Base-by-base conservation (phyloP, 2,888 invertebrate species). In the Cerastis leucographa region DNA sequence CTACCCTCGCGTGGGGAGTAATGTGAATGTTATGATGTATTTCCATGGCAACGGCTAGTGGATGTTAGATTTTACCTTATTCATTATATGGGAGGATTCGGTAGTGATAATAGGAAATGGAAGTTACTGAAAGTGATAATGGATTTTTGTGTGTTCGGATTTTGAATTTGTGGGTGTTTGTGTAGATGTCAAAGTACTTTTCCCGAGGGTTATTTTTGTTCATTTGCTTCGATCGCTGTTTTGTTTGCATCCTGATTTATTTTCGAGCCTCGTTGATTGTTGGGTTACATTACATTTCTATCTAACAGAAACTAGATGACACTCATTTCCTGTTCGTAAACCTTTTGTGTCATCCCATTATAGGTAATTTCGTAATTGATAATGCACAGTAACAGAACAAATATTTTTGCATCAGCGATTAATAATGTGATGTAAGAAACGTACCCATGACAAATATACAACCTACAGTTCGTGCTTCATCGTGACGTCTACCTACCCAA, bases 1-100 rank as follows among this genome's bases (percentile, higher is more conserved):
- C 91, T 89, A 91, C 76, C 81, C 88, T 86, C 90, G 88, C 90
- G 88, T 86, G 88, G 85, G 85, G 87, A 83, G 85, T 89, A 89
- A 90, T 90, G 84, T 82, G 87, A 76, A 85, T 87, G 87, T 88
- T 88, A 89, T 87, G 85, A 85, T 82, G 78, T 85, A 76, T 85
- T 78, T 68, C 83, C 73, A 83, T 87, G 81, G 84, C 46, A 70
- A 80, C 80, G 61, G 49, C 74, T 80, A 72, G 65, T 49, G 66
- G 44, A 78, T 77, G 35, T 70, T 54, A 44, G 19, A 76, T 65
- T 56, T 76, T 81, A 71, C 73, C 70, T 69, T 64, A 29, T 76
- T 81, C 73, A 85, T 78, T 78, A 80, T 76, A 46, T 82, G 69
- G 68, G 67, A 35, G 71, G 19, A 73, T 65, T 59, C 64, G 59